These are phyloP conservation scores for Pararge aegeria DNA, from an alignment of 1,140 invertebrate species.

Conservation along the genomic window DNA sequence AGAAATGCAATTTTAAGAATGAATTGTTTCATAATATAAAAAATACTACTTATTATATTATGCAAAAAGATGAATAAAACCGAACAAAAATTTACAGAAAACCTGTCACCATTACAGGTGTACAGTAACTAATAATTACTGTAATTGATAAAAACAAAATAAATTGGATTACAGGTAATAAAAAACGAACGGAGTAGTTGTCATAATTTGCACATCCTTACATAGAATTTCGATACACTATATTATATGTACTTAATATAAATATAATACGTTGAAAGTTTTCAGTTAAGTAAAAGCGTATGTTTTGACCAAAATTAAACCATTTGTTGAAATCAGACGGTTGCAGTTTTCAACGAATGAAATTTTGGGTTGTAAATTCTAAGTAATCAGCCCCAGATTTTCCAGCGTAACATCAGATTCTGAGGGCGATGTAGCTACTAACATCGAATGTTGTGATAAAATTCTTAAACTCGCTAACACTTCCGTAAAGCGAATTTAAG, in stretches of 20 bases:
- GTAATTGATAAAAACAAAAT: conserved; percentile 49
- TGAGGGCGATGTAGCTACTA: conserved; percentile 9
- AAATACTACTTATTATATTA: conserved; percentile 69
- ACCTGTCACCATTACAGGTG: conserved; percentile 51
- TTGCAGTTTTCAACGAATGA: conserved; percentile 43
- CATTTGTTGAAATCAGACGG: conserved; percentile 46
- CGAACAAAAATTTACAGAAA: conserved; percentile 52
- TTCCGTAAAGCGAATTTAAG: not conserved
- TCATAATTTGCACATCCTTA: conserved; percentile 70
- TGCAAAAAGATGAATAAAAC: conserved; percentile 60
- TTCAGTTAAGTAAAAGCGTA: conserved; percentile 75
- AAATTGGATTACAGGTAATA: conserved; percentile 51
- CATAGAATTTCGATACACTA: conserved; percentile 68
- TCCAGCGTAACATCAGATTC: conserved; percentile 44
- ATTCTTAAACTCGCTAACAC: not conserved
- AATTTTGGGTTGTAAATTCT: conserved; percentile 40
- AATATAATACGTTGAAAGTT: conserved; percentile 74
- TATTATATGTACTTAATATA: conserved; percentile 71
- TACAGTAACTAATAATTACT: conserved; percentile 52
- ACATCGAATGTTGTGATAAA: not conserved
- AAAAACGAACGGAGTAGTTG: conserved; percentile 57
- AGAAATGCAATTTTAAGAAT: conserved; percentile 78
- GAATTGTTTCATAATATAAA: conserved; percentile 55
- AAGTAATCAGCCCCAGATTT: conserved; percentile 42
- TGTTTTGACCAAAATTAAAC: conserved; percentile 50